phyloP scores from a whole-genome alignment of 2,888 invertebrate genomes.

The Chrysotoxum bicinctum region DNA sequence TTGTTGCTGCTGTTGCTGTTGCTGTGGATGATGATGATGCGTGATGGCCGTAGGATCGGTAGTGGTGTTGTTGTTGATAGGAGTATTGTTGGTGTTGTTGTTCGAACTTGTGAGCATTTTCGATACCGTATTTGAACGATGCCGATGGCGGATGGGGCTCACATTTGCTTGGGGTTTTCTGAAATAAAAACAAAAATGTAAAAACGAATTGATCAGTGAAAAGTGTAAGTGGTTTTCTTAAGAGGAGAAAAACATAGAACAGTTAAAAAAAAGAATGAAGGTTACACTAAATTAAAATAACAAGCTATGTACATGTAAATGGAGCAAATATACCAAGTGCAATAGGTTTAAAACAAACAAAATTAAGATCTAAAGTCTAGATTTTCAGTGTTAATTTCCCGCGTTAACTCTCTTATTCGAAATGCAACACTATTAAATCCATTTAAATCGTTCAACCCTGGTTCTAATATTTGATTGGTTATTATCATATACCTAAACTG shows the following conservation, averaged over 20 bases:
- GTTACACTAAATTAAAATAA: neutral
- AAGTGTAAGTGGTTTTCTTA: neutral
- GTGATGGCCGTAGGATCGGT: constrained; percentile 56
- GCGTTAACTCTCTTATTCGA: too few species aligned
- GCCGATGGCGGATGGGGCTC: constrained; percentile 81
- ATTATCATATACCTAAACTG: too few species aligned
- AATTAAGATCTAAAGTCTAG: too few species aligned
- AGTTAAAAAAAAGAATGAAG: neutral
- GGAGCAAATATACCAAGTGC: too few species aligned
- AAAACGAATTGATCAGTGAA: neutral
- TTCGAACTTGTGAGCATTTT: constrained; percentile 81
- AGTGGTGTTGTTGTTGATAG: constrained; percentile 76
- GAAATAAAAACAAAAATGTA: constrained; percentile 75
- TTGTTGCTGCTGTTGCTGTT: constrained; percentile 75
- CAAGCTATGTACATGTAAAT: too few species aligned
- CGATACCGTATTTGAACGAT: constrained; percentile 81
- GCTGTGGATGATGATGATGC: constrained; percentile 67
- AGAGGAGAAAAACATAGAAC: neutral
- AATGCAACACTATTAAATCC: too few species aligned
- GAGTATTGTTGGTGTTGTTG: constrained; percentile 77
- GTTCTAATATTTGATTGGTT: too few species aligned
- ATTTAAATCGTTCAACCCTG: too few species aligned
- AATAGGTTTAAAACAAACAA: too few species aligned
- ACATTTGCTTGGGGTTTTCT: constrained; percentile 84
- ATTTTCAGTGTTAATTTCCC: too few species aligned